phyloP scores from a whole-genome alignment of 2,113 vertebrate genomes.

The Orycteropus afer region DNA sequence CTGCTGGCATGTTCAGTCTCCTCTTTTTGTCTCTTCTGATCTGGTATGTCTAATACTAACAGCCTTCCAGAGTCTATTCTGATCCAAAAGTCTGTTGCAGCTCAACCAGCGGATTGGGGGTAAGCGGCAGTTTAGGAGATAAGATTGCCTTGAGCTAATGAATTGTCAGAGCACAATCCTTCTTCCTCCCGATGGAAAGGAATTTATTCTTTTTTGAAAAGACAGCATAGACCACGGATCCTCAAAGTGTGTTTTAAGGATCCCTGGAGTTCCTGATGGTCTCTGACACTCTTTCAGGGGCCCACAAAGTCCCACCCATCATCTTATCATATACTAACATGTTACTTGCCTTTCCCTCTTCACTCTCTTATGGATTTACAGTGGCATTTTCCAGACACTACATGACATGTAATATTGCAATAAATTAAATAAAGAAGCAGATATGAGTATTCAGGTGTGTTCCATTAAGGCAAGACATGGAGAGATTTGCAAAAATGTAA shows the following conservation, averaged over 20 bases:
- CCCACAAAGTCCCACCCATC: not conserved
- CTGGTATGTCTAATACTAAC: not conserved
- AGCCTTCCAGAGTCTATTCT: not conserved
- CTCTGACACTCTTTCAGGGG: not conserved
- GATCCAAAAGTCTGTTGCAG: not conserved
- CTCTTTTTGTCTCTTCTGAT: not conserved
- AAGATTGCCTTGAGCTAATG: not conserved
- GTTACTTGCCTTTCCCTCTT: not conserved
- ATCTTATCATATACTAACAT: not conserved
- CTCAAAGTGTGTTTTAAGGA: not conserved
- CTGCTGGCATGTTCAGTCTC: not conserved
- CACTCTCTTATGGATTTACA: not conserved
- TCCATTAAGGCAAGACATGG: not conserved
- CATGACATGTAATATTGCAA: not conserved
- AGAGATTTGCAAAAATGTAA: constrained; percentile 8
- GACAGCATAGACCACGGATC: not conserved
- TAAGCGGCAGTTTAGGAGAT: not conserved
- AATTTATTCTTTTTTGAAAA: not conserved
- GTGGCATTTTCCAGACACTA: not conserved
- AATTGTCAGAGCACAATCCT: not conserved
- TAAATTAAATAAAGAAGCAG: not conserved
- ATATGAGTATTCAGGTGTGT: not conserved
- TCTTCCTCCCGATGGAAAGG: too few relatives aligned
- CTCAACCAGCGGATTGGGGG: not conserved
- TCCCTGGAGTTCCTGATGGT: not conserved